Evolutionary conservation across 2,888 invertebrate genomes (phyloP).

Genomic region (Bellardia bayeri): DNA sequence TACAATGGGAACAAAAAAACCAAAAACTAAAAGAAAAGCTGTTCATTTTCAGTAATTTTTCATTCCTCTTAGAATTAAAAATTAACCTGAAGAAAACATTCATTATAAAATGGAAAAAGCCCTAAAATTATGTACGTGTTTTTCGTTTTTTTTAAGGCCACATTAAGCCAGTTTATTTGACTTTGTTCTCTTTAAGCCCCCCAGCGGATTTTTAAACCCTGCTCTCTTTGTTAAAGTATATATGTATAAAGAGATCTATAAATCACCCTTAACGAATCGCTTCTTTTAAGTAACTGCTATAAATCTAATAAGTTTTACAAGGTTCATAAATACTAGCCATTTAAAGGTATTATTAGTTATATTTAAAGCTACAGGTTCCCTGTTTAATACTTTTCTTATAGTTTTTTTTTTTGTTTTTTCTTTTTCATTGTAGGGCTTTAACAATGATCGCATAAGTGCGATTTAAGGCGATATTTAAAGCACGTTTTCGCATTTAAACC

Average conservation of each 20-base stretch:
- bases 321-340: slow-evolving; percentile 29
- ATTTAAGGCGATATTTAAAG: slow-evolving; percentile 68
- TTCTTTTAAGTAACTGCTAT: background rate
- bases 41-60: no score
- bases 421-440: slow-evolving; percentile 38
- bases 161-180: no score
- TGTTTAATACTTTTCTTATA: slow-evolving; percentile 6
- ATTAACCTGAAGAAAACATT: no score
- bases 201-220: no score
- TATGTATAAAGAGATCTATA: no score
- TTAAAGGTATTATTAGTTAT: slow-evolving; percentile 28
- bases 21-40: no score
- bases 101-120: no score
- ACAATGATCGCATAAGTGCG: slow-evolving; percentile 63
- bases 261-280: background rate
- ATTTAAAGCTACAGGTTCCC: slow-evolving; percentile 38
- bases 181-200: no score
- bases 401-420: background rate
- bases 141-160: no score
- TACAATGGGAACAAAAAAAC: background rate
- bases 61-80: no score
- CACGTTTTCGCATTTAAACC: slow-evolving; percentile 71
- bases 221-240: no score
- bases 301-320: slow-evolving; percentile 9
- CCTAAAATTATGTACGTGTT: no score